phyloP scores from a whole-genome alignment of 1,140 invertebrate genomes.

The Drosophila erecta region DNA sequence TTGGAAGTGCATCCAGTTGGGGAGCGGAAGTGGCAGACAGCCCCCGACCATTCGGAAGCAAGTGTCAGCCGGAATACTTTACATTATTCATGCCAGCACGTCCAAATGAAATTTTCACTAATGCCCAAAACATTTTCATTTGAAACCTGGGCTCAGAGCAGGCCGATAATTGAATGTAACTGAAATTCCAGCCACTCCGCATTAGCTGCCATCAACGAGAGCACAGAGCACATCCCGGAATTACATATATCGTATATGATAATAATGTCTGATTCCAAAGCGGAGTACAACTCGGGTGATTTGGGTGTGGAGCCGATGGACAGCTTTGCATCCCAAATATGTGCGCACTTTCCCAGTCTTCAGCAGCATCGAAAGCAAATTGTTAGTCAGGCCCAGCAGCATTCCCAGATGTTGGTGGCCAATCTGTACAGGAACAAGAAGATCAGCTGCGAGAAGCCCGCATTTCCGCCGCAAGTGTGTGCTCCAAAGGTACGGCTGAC shows the following conservation, averaged over 20 bases:
- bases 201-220: conserved; percentile 15
- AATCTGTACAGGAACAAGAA: conserved; percentile 8
- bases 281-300: conserved; percentile 9
- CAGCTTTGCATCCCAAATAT: neutral
- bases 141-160: conserved; percentile 18
- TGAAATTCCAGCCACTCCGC: conserved; percentile 6
- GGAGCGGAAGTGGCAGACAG: conserved; percentile 16
- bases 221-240: conserved; percentile 3
- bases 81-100: conserved; percentile 25
- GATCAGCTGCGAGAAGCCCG: neutral
- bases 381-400: conserved; percentile 4
- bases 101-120: conserved; percentile 48
- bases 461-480: neutral
- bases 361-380: neutral
- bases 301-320: neutral
- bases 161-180: conserved; percentile 42
- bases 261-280: conserved; percentile 26
- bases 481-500: conserved; percentile 1
- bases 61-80: conserved; percentile 36
- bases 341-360: neutral
- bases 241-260: conserved; percentile 8
- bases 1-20: conserved; percentile 4
- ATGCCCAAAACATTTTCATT: conserved; percentile 2
- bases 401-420: neutral
- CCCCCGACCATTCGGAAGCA: neutral